Evolutionary conservation across 2,797 vertebrate genomes (phyloP), one percentile per base, ranked within the genome.

Genomic region (Tympanoctomys barrerae): DNA sequence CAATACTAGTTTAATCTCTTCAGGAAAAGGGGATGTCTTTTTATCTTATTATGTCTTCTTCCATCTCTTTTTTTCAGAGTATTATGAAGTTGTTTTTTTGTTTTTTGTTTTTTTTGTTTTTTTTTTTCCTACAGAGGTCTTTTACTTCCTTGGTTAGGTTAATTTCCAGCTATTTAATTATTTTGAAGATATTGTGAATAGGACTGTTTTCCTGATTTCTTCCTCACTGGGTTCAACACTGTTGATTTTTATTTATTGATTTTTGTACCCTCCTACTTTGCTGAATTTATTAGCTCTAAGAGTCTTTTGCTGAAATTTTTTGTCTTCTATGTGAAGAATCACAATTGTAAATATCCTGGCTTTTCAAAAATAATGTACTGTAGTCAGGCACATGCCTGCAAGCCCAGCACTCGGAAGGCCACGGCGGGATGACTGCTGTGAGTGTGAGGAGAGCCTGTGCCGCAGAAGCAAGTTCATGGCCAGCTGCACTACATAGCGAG

Each of bases 351-450:
- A 79, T 39, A 22, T 62, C 57, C 24, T 77, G 70, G 24, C 2
- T 49, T 73, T 95, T 92, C 75, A 11, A 87, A 12, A 79, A 57
- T 54, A n/a, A 86, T 19, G 92, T 70, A 71, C 81, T 83, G 36
- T 66, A 70, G 33, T 33, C n/a, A 16, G 33, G 66, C 66, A 36
- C 66, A 70, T 21, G 36, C 66, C 33, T n/a, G 7, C 36, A 70
- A 70, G 36, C 7, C 33, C 66, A 70, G 66, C 66, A 70, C 33
- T 19, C 18, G 1, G 33, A 18, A 70, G 66, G 18, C 66, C n/a
- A n/a, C n/a, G 66, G 66, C 16, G 19, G 66, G 66, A 70, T 18
- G 7, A 28, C 28, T 26, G 6, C 61, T 26, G 24, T 10, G 24
- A 62, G 61, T 36, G 9, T 70, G 16, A 70, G n/a, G 66, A n/a